A percentile compares a stretch with the other conserved stretches of the same genome.
Evolutionary conservation across 2,888 invertebrate species (phyloP).

Genomic region (Patella ulyssiponensis): DNA sequence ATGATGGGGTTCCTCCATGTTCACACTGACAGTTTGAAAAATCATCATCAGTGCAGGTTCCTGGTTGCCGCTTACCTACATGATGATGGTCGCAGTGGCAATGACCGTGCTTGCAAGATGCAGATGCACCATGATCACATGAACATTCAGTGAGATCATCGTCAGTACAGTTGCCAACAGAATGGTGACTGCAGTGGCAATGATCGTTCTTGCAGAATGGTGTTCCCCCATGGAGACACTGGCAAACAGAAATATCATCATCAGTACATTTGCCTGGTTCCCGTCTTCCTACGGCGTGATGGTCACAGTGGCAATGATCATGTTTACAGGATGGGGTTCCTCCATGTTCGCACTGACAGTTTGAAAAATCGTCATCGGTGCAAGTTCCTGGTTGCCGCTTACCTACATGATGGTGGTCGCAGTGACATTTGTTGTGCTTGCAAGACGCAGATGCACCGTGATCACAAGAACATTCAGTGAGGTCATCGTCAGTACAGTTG

Average conservation of each 20-base stretch:
- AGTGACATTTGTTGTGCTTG: not conserved
- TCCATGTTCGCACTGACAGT: not conserved
- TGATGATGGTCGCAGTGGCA: not conserved
- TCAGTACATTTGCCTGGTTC: too few species aligned
- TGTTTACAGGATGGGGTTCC: not conserved
- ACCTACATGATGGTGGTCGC: not conserved
- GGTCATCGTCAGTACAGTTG: too few species aligned
- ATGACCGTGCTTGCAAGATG: not conserved
- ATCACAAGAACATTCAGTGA: too few species aligned
- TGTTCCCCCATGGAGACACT: too few species aligned
- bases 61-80: not conserved
- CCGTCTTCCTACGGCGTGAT: not conserved
- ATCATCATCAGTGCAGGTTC: not conserved
- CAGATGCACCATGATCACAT: not conserved
- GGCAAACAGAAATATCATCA: too few species aligned
- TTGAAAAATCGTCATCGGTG: not conserved
- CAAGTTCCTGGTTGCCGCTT: not conserved
- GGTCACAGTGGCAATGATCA: not conserved
- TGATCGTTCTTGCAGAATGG: too few species aligned
- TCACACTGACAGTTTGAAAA: not conserved
- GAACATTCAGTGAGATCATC: too few species aligned
- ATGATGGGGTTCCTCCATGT: conserved; percentile 8
- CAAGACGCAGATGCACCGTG: not conserved
- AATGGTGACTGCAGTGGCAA: too few species aligned
- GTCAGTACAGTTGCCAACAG: too few species aligned